Base-by-base conservation (phyloP, 2,113 vertebrate genomes). In the Etheostoma spectabile region DNA sequence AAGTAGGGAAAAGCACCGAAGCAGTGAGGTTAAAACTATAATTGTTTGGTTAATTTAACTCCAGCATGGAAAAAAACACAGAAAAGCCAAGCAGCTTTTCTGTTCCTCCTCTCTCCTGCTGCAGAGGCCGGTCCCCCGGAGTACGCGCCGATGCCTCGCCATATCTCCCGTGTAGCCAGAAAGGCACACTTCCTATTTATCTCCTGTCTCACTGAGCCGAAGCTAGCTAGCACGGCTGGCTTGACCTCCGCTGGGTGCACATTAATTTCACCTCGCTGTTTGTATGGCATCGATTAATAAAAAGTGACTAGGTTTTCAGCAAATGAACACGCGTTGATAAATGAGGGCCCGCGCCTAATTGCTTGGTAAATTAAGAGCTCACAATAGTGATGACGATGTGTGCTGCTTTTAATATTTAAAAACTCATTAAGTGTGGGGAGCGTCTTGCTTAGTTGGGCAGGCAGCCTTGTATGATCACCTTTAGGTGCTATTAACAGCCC, bases 291-390 rank as follows among this genome's bases (percentile, higher is more conserved):
- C 96, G 96, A 99, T 98, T 98, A 98, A 99, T 99, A 99, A 98
- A 97, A 98, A 96, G 96, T 98, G 97, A 99, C 96, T 95, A 95
- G 92, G 90, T 97, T 93, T 96, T 95, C 96, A 94, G 96, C 95
- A 96, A 97, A 97, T 83, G 96, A 96, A 96, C 97, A 96, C 94
- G 93, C 96, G 94, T 96, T 99, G 98, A 99, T 99, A 96, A 98
- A 99, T 98, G 97, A 99, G 96, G 95, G 96, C 96, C 96, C 86
- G 95, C 94, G 96, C 96, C 98, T 99, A 98, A 98, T 99, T 98
- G 97, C 97, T 98, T 95, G 95, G 97, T 97, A 97, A 99, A 99
- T 99, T 98, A 98, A 98, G 97, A 97, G 95, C 97, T 98, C 96
- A 97, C 95, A 94, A 95, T 96, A 93, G 93, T 96, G 96, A 96